Evolutionary conservation across 1,140 invertebrate genomes (phyloP), one percentile per base, ranked within the genome.

Genomic region (Acromyrmex charruanus): DNA sequence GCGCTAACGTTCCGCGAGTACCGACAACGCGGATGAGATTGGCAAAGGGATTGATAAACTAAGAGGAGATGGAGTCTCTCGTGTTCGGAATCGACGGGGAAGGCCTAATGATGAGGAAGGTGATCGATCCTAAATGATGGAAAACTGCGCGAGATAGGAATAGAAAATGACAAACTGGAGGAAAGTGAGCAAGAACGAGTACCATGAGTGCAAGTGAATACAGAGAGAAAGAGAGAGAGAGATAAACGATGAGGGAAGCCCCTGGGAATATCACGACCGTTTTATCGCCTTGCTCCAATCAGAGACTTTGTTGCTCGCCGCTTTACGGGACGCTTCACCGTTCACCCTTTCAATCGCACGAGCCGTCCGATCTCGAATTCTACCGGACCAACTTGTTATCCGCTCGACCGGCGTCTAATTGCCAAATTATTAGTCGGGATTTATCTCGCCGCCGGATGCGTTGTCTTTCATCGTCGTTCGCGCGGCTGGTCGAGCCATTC

Each of bases 241-340:
- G 21, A 58, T 12, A 75, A 35, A 77, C 51, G 49, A 61, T 61
- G 80, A 55, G 68, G 25, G 53, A 74, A 55, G 69, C 77, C 69
- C 63, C 28, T 77, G 79, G 66, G 85, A 87, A 79, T 28, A 87
- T 90, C 79, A 85, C 25, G 25, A 25, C 35, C 86, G 63, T 72
- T 86, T 92, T 91, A 92, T 92, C 91, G 66, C 71, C 68, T 58
- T 49, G 68, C 58, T 75, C 65, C 84, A 88, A 92, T 92, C 81
- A 77, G 75, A 59, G 63, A 87, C 71, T 91, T 85, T 66, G 84
- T 59, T 69, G 51, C 31, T 44, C 68, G 28, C n/a, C 35, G 74
- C 51, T 80, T 85, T 89, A 69, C 49, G 58, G 25, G 49, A 55
- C 28, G 58, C 72, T 55, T 84, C 63, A 53, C 59, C 53, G 49